A percentile compares a stretch with the other conserved stretches of the same genome.
Evolutionary conservation across 2,888 invertebrate species (phyloP).

Genomic region (Pantelozetes paolii): DNA sequence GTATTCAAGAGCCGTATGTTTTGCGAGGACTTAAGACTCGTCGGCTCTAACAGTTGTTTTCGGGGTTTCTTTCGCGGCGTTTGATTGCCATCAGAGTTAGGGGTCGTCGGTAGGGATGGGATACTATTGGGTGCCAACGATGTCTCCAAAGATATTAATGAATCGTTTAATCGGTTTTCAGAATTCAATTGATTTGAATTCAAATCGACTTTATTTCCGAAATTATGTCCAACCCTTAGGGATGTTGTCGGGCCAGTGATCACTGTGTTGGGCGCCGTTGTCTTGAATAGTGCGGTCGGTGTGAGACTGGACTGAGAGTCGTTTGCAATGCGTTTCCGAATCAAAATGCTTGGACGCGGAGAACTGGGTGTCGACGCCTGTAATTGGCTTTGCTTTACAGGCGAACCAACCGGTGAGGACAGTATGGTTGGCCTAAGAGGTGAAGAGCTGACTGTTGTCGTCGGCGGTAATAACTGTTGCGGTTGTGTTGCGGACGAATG

Average conservation of each 20-base stretch:
- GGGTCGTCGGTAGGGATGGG: conserved; percentile 11
- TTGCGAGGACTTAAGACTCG: conserved; percentile 35
- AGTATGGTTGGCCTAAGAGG: conserved; percentile 26
- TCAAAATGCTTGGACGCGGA: conserved; percentile 42
- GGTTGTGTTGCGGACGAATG: conserved; percentile 7
- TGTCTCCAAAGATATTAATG: not conserved
- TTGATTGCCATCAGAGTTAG: conserved; percentile 52
- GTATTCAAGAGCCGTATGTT: conserved; percentile 26
- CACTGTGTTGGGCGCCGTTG: not conserved
- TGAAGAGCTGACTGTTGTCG: conserved; percentile 2
- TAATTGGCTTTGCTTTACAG: conserved; percentile 14
- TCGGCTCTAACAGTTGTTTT: conserved; percentile 75
- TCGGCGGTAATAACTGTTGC: conserved; percentile 32
- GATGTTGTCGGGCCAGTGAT: conserved; percentile 23
- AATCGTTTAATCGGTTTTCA: conserved; percentile 3
- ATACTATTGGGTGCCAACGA: not conserved
- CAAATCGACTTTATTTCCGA: not conserved
- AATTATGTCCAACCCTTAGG: not conserved
- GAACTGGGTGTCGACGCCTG: conserved; percentile 36
- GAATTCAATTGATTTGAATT: not conserved
- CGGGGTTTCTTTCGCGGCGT: conserved; percentile 85
- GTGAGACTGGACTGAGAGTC: conserved; percentile 7
- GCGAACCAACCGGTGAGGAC: conserved; percentile 18
- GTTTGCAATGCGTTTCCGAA: conserved; percentile 36
- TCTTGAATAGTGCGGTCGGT: conserved; percentile 15